Base-by-base conservation (phyloP, 2,888 invertebrate genomes). In the Pyrrhia umbra region DNA sequence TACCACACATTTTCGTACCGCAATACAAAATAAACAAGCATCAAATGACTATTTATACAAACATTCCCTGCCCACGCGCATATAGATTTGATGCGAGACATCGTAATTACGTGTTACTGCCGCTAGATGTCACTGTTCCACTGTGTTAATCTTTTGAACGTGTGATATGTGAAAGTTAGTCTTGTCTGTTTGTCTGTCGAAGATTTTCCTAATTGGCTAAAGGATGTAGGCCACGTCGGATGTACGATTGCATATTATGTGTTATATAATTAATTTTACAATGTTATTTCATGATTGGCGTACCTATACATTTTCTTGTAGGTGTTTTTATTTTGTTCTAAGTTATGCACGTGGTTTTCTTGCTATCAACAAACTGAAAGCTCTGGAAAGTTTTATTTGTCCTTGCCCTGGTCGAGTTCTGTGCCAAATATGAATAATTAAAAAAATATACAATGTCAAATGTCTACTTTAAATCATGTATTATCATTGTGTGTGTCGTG, bases 71-170 rank as follows among this genome's bases (percentile, higher is more conserved):
- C 68, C 60, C 60, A 68, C 80, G 68, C 45, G 45, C 68, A 62
- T 60, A 66, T 60, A 68, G 77, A 77, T 59, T 57, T 68, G 60
- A 77, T 67, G 43, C 21, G 67, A 59, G 61, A 67, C 69, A 58
- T 49, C 43, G 52, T 77, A 67, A 80, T 80, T 65, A 69, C 57
- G 13, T 50, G 59, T 74, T 67, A 73, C 47, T 52, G 40, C 69
- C 80, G 56, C 51, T 77, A 80, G 77, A 61, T 77, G 80, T 73
- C 78, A 73, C 63, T 65, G 51, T 45, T 46, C 27, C 45, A 59
- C 27, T 43, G 50, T 47, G 46, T 73, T 68, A 56, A 80, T 80
- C 55, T 62, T 51, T 70, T 51, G 54, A 46, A 45, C 8, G 21
- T 45, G 6, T 58, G 30, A 37, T 34, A 68, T 51, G 18, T 68